These are phyloP conservation scores for Paguma larvata DNA, from an alignment of 2,797 vertebrate species.

Conservation along the genomic window DNA sequence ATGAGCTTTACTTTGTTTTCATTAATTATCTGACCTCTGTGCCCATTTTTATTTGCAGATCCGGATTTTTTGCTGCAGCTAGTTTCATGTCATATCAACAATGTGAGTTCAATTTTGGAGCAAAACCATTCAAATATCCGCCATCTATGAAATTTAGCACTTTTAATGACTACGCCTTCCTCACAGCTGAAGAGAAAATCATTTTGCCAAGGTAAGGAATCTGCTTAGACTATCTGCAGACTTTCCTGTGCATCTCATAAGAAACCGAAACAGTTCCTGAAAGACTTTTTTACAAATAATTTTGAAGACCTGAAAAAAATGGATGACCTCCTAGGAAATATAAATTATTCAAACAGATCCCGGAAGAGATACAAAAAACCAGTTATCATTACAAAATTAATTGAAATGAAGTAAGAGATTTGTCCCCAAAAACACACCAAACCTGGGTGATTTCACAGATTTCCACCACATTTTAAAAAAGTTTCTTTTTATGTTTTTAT, in stretches of 20 bases:
- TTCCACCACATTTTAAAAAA: neutral
- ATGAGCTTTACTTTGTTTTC: neutral
- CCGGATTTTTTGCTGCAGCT: constrained; percentile 98
- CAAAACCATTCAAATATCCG: constrained; percentile 97
- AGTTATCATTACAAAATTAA: constrained; percentile 38
- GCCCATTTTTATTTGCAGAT: constrained; percentile 89
- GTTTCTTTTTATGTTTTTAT: too few relatives aligned
- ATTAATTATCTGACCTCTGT: neutral
- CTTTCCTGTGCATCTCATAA: neutral
- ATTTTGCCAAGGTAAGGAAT: constrained; percentile 96
- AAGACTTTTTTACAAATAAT: neutral
- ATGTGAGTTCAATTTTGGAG: constrained; percentile 99
- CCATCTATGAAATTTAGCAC: constrained; percentile 98
- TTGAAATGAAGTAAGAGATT: neutral
- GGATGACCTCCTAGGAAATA: constrained; percentile 41
- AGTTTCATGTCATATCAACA: constrained; percentile 99
- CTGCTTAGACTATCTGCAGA: neutral
- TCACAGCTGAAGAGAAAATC: constrained; percentile 97
- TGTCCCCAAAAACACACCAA: neutral
- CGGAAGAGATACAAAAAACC: neutral
- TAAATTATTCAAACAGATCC: constrained; percentile 34
- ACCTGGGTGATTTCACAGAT: neutral
- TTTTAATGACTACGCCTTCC: constrained; percentile 98
- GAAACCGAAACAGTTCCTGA: constrained; percentile 40
- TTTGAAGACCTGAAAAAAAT: constrained; percentile 56